Base-by-base conservation (phyloP, 2,113 vertebrate species). In the Uropsilus gracilis region DNA sequence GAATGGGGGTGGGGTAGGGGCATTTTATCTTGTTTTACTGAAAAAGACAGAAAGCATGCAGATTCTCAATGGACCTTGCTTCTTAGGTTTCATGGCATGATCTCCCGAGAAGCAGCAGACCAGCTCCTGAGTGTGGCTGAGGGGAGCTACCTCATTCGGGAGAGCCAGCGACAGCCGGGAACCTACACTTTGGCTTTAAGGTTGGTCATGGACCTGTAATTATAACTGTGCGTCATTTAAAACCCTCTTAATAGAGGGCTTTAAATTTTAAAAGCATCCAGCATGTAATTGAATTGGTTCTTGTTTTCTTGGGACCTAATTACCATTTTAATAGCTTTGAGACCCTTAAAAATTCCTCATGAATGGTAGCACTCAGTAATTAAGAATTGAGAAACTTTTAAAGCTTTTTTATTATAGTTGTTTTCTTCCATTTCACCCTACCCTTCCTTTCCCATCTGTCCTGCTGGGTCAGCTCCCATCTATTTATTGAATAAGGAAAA, bases 141-240 rank as follows among this genome's bases (percentile, higher is more conserved):
- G 96, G 99, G 99, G 96, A 99, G 99, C 98, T 99, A 99, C 98
- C 99, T 99, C 96, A 99, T 99, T 98, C 98, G 99, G 92, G 99
- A 99, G 98, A 99, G 99, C 97, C 99, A 99, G 97, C 98, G 99
- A 75, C 99, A 99, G 96, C 99, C 99, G 30, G 99, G 99, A 97
- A 99, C 99, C 13, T 99, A 99, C 97, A 99, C 99, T 46, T 98
- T 99, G 98, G 99, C 99, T 97, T 98, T 99, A 95, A 99, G 99
- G 99, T 99, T 97, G 89, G 98, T 97, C 87, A 3, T 83, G 88
- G 94, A 82, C 89, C 72, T 97, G 63, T 97, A 97, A 96, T 98
- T 97, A 97, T 91, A 97, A 92, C 46, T 93, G 16, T 76, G 57
- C 64, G 92, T 89, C 64, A 96, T 97, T 98, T 94, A 97, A 82